Evolutionary conservation across 2,113 vertebrate species (phyloP).

Genomic region (Columba livia): DNA sequence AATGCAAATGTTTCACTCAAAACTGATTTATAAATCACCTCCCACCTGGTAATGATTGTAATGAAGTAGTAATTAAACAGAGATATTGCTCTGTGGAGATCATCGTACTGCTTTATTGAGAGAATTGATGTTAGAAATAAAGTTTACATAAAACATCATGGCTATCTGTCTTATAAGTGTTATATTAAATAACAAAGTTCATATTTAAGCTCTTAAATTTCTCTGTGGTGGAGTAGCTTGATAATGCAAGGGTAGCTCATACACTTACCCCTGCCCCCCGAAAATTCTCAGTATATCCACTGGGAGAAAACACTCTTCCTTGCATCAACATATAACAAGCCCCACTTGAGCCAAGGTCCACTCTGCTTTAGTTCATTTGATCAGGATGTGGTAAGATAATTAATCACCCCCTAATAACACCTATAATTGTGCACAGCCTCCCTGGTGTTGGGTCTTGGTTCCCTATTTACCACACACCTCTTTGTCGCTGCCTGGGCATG

Average conservation of each 20-base stretch:
- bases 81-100: neutral
- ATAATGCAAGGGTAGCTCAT: neutral
- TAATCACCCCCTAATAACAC: neutral
- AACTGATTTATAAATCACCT: constrained; percentile 36
- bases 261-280: fast-evolving
- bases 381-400: neutral
- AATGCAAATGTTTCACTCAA: constrained; percentile 16
- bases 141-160: neutral
- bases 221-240: neutral
- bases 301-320: neutral
- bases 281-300: neutral
- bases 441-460: fast-evolving
- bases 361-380: neutral
- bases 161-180: neutral
- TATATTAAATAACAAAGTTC: neutral
- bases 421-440: neutral
- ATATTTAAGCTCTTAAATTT: neutral
- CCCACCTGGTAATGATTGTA: neutral
- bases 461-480: fast-evolving
- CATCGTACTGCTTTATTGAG: neutral
- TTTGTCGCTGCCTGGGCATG: fast-evolving
- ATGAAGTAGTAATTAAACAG: constrained; percentile 28
- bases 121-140: neutral
- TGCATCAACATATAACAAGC: neutral
- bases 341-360: neutral